These are phyloP conservation scores for Hippoglossus hippoglossus DNA, from an alignment of 2,797 vertebrate genomes.

Conservation along the genomic window DNA sequence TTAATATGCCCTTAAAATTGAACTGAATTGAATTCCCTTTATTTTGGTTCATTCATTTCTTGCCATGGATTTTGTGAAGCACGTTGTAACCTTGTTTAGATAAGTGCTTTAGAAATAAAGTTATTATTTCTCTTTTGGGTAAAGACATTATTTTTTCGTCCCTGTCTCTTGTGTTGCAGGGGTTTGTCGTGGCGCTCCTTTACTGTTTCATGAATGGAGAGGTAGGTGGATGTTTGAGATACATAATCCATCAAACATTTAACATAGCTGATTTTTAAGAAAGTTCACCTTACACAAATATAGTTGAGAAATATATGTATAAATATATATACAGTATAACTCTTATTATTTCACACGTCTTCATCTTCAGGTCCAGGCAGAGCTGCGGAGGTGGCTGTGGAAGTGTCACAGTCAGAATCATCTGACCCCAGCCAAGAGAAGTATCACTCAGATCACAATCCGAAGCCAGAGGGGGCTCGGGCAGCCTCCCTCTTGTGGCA, in stretches of 20 bases:
- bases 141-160: background rate
- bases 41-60: too few relatives aligned
- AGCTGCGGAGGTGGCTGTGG: conserved; percentile 85
- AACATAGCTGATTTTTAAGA: background rate
- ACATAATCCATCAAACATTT: background rate
- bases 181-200: conserved; percentile 91
- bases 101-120: too few relatives aligned
- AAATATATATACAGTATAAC: background rate
- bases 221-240: conserved; percentile 75
- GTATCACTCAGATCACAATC: conserved; percentile 83
- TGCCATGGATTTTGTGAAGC: too few relatives aligned
- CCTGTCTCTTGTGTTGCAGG: conserved; percentile 77
- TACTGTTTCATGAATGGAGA: conserved; percentile 93
- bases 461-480: conserved; percentile 77
- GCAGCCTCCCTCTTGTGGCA: conserved; percentile 65
- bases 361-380: conserved; percentile 85
- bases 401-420: conserved; percentile 84
- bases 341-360: background rate
- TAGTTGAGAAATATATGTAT: too few relatives aligned
- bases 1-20: too few relatives aligned
- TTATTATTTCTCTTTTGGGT: background rate
- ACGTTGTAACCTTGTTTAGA: too few relatives aligned
- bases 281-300: too few relatives aligned
- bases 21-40: too few relatives aligned
- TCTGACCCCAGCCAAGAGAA: conserved; percentile 81